phyloP scores from a whole-genome alignment of 23 tunicate genomes.

The Phallusia fumigata region DNA sequence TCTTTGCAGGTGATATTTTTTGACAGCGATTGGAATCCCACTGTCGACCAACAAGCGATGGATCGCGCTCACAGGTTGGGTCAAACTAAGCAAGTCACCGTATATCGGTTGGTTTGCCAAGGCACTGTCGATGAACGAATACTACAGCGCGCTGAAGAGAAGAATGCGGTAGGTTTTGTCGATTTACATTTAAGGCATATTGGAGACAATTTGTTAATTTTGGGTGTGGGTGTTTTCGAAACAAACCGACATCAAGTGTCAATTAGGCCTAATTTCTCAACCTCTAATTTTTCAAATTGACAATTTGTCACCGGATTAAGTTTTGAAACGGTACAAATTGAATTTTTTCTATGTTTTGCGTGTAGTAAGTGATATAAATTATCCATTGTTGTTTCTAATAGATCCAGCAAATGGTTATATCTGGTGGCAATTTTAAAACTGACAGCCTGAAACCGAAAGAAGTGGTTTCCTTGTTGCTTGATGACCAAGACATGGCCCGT shows the following conservation, averaged over 20 bases:
- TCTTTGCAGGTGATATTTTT: conserved; percentile 60
- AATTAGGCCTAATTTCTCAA: no score
- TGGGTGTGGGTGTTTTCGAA: no score
- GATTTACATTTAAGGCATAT: no score
- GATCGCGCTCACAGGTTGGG: conserved; percentile 88
- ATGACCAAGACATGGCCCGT: conserved; percentile 64
- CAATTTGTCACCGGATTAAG: no score
- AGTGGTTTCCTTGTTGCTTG: conserved; percentile 68
- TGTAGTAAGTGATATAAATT: no score
- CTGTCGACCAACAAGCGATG: conserved; percentile 94
- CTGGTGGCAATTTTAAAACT: conserved; percentile 51
- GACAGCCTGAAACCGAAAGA: conserved; percentile 72
- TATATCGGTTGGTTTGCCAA: conserved; percentile 75
- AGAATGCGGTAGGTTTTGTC: conserved; percentile 40
- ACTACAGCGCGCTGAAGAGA: conserved; percentile 76
- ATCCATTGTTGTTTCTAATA: neutral
- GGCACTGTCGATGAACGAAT: conserved; percentile 89
- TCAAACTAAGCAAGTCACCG: conserved; percentile 87
- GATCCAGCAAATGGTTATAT: conserved; percentile 79
- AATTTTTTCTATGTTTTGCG: no score
- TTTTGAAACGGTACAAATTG: no score
- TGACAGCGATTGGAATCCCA: conserved; percentile 93
- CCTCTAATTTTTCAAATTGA: no score
- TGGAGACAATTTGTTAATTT: no score
- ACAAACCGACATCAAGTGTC: no score